Conservation (phyloP, 2,888 invertebrate genomes). For the Xestia sexstrigata region DNA sequence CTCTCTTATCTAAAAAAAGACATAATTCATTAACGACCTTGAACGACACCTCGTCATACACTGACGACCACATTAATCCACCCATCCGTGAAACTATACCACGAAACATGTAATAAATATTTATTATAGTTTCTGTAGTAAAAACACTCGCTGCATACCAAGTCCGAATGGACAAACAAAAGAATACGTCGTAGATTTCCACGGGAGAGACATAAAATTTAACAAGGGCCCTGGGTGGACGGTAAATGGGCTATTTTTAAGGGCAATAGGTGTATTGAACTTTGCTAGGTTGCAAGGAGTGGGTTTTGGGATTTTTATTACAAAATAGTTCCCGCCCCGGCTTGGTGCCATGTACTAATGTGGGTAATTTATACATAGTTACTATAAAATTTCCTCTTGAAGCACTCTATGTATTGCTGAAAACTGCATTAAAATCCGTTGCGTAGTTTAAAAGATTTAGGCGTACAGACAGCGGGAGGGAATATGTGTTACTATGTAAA, state of each 20-base stretch:
- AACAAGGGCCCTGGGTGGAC: conserved; percentile 47
- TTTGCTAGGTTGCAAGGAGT: conserved; percentile 3
- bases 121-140: conserved; percentile 44
- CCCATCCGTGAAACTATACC: conserved; percentile 22
- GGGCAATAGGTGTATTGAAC: conserved; percentile 55
- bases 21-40: conserved; percentile 7
- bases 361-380: too few relatives aligned
- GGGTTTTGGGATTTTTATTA: conserved; percentile 2
- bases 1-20: not conserved
- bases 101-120: conserved; percentile 55
- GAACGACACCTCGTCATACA: conserved; percentile 4
- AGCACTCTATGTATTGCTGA: too few relatives aligned
- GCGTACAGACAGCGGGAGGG: too few relatives aligned
- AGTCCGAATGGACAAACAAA: conserved; percentile 43
- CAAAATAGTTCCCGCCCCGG: too few relatives aligned
- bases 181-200: conserved; percentile 53
- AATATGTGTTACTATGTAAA: too few relatives aligned
- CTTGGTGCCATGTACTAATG: too few relatives aligned
- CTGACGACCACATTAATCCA: conserved; percentile 25
- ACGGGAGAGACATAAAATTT: conserved; percentile 55
- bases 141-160: conserved; percentile 44
- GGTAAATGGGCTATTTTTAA: conserved; percentile 37
- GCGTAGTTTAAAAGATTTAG: too few relatives aligned
- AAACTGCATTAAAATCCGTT: too few relatives aligned
- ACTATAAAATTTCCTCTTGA: too few relatives aligned